Base-by-base conservation (phyloP, 2,888 invertebrate species). In the Drosophila acutilabella region DNA sequence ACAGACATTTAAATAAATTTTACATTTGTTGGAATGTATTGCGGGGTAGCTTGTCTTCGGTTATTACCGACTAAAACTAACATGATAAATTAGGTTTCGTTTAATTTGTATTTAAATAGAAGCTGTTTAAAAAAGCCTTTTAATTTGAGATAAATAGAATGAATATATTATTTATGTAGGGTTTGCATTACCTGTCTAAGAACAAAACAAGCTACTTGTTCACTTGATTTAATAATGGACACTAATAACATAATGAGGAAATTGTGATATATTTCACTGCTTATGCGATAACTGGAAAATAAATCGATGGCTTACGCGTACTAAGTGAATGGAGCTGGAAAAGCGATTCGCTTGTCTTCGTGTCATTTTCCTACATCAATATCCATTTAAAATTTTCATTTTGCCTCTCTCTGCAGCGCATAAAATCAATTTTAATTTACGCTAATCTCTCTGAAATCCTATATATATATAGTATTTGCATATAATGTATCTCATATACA, bases 381-480 rank as follows among this genome's bases (percentile, higher is more conserved):
- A 68, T 78, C 71, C 52, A 75, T 75, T 78, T 75, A 57, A 78
- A 72, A 61, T 67, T 58, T 71, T 58, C 51, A 64, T 60, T 77
- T 52, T 52, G 51, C n/a, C n/a, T 50, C 26, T 60, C 23, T 40
- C 54, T 44, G 42, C 56, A 52, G 60, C 64, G 56, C 58, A 59
- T 42, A 79, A 78, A 78, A 80, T 80, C 78, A 72, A 80, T 78
- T 80, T 78, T 77, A 80, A 80, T 78, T 78, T 76, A 45, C 42
- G 60, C 57, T 66, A 78, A 78, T 80, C 77, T 80, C 77, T 66
- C 60, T 57, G 58, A 61, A 65, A 64, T 54, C 36, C 45, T 53
- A 33, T 41, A 14, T 30, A 16, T 41, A 36, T 40, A 26, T 30
- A 40, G n/a, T 6, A 18, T 50, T 2, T 41, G 26, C 16, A 26